Percentiles rank a stretch among this genome's conserved stretches.
phyloP scores from a whole-genome alignment of 2,888 invertebrate genomes.

The Atrina japonica region DNA sequence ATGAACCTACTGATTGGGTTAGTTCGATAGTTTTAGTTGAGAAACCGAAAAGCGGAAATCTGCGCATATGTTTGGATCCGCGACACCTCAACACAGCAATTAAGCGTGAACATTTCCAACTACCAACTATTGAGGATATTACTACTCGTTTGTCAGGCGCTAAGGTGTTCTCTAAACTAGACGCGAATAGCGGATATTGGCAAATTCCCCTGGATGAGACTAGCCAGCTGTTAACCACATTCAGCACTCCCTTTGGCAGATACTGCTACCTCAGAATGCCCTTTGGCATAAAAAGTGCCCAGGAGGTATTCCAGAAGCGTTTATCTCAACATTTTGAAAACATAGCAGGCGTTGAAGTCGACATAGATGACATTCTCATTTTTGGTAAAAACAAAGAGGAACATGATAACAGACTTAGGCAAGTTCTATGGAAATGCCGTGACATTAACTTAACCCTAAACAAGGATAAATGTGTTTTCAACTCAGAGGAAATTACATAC shows the following conservation, averaged over 20 bases:
- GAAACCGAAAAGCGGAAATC: slow-evolving; percentile 38
- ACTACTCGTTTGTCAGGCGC: no score
- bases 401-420: slow-evolving; percentile 1
- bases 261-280: no score
- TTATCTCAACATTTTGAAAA: no score
- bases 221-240: no score
- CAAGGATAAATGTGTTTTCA: slow-evolving; percentile 2
- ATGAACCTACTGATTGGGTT: slow-evolving; percentile 55
- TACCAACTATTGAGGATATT: slow-evolving; percentile 46
- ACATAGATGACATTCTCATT: slow-evolving; percentile 1
- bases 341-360: no score
- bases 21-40: slow-evolving; percentile 48
- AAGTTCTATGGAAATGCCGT: background rate
- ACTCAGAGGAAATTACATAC: background rate
- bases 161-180: no score
- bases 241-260: no score
- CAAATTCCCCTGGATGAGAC: no score
- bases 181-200: no score
- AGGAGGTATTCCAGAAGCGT: no score
- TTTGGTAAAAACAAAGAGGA: background rate
- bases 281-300: no score
- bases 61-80: slow-evolving; percentile 44
- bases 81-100: slow-evolving; percentile 46
- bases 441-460: slow-evolving; percentile 17
- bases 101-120: slow-evolving; percentile 44